These are phyloP conservation scores for Sebastolobus alascanus DNA, from an alignment of 2,797 vertebrate genomes.

Conservation along the genomic window DNA sequence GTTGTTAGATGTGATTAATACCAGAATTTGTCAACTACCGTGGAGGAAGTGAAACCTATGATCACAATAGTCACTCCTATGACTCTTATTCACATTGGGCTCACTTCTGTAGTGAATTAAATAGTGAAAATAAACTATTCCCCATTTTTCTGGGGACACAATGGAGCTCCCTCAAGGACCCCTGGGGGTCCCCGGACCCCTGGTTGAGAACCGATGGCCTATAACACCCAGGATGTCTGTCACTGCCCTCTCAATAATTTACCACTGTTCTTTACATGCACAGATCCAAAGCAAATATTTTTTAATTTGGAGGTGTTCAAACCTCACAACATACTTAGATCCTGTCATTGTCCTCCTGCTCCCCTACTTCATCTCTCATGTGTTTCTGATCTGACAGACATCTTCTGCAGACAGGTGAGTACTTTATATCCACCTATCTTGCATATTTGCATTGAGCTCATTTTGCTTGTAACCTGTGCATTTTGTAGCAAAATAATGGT, in stretches of 20 bases:
- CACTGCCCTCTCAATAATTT: not conserved
- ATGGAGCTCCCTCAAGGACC: too few species aligned
- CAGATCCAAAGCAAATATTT: not conserved
- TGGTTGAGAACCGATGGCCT: too few species aligned
- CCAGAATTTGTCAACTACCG: too few species aligned
- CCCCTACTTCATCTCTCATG: not conserved
- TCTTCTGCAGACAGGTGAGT: slow-evolving; percentile 17
- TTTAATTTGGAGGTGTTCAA: slow-evolving; percentile 1
- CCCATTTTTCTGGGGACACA: too few species aligned
- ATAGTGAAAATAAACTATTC: accelerated
- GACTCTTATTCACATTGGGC: too few species aligned
- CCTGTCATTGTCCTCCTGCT: not conserved
- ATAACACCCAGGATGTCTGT: not conserved
- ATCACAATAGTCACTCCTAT: too few species aligned
- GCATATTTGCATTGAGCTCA: not conserved
- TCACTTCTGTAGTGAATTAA: too few species aligned
- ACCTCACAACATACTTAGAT: not conserved
- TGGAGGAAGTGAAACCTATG: too few species aligned
- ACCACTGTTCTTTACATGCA: not conserved
- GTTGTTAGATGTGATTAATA: too few species aligned
- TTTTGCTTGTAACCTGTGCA: not conserved
- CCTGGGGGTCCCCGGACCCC: too few species aligned
- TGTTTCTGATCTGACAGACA: not conserved
- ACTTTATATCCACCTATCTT: not conserved
- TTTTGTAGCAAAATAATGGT: not conserved